phyloP scores from a whole-genome alignment of 1,140 invertebrate species.

The Varroa destructor region DNA sequence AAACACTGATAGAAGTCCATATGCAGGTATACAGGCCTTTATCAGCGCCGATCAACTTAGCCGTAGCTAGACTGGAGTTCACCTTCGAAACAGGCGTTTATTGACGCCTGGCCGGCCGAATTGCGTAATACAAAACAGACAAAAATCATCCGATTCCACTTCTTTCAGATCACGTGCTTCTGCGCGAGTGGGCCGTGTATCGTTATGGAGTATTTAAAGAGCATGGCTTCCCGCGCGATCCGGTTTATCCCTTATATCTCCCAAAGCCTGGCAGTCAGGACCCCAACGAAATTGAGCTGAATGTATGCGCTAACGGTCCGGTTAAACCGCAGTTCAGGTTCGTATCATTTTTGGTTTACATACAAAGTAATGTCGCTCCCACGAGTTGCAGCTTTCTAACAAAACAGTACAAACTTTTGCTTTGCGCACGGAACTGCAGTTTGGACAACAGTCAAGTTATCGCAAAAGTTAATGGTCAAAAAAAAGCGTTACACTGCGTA shows the following conservation, averaged over 20 bases:
- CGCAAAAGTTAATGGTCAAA: too few species aligned
- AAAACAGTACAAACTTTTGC: not conserved
- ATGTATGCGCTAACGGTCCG: constrained; percentile 31
- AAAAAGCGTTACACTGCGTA: too few species aligned
- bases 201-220: constrained; percentile 58
- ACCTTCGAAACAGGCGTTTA: too few species aligned
- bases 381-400: too few species aligned
- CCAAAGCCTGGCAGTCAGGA: constrained; percentile 29
- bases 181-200: constrained; percentile 53
- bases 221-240: constrained; percentile 48
- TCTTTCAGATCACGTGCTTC: constrained; percentile 43
- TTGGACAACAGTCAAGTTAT: too few species aligned
- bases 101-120: too few species aligned
- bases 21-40: too few species aligned
- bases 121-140: too few species aligned
- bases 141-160: not conserved
- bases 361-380: not conserved
- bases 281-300: constrained; percentile 27
- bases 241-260: constrained; percentile 45
- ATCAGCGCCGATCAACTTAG: too few species aligned
- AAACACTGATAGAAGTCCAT: too few species aligned
- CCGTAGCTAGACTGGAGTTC: too few species aligned
- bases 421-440: not conserved
- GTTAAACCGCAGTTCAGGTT: constrained; percentile 30
- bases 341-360: not conserved